Percentiles rank a stretch among this genome's conserved stretches.
Conservation (phyloP, 2,113 vertebrate species). For the Phyllopteryx taeniolatus region DNA sequence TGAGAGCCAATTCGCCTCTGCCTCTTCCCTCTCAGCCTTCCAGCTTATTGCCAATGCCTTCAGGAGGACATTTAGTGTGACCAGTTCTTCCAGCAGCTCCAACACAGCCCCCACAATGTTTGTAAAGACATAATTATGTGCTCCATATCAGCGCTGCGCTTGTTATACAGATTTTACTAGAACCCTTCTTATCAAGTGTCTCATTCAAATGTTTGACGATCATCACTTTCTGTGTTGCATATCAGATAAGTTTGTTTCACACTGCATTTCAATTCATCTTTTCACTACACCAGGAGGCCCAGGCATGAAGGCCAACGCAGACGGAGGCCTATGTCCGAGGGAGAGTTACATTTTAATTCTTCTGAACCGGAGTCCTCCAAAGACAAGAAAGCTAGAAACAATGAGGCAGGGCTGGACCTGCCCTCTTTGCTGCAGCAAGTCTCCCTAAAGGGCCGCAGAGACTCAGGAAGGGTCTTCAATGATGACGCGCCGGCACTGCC, state of each 20-base stretch:
- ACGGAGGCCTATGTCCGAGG: constrained; percentile 63
- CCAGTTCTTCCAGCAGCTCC: constrained; percentile 36
- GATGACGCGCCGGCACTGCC: constrained; percentile 46
- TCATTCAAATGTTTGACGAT: neutral
- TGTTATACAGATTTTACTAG: neutral
- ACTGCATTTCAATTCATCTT: neutral
- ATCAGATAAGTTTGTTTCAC: neutral
- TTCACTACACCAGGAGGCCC: constrained; percentile 35
- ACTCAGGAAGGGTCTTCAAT: constrained; percentile 34
- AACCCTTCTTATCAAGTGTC: neutral
- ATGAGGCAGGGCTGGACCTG: constrained; percentile 47
- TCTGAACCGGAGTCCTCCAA: neutral
- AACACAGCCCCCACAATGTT: constrained; percentile 47
- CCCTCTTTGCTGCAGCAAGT: constrained; percentile 66
- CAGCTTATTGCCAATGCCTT: constrained; percentile 62
- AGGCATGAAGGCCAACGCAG: constrained; percentile 26
- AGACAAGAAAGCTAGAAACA: neutral
- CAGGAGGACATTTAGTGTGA: constrained; percentile 60
- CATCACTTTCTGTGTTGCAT: neutral
- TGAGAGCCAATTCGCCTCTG: constrained; percentile 28
- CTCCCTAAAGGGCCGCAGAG: constrained; percentile 42
- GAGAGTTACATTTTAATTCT: constrained; percentile 49
- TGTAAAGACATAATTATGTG: constrained; percentile 11
- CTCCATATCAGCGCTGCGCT: neutral
- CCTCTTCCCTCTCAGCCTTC: constrained; percentile 52